These are phyloP conservation scores for Podotricha telesiphe DNA, from an alignment of 2,888 invertebrate species.

Conservation along the genomic window DNA sequence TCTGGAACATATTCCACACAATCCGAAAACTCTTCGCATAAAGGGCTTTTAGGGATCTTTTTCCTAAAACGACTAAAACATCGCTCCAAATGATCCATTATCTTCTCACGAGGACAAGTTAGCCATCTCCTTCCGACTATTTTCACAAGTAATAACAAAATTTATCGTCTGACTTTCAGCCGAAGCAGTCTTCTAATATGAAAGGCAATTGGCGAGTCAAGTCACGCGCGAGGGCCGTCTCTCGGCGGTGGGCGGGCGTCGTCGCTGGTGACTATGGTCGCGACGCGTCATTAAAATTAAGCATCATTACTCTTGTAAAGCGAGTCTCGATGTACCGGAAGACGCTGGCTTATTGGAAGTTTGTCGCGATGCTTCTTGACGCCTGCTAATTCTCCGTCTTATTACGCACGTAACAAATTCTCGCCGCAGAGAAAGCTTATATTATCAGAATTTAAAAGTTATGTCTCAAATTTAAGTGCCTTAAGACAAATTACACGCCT, in stretches of 20 bases:
- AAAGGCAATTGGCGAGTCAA: slow-evolving; percentile 66
- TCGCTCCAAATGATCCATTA: slow-evolving; percentile 82
- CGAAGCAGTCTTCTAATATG: slow-evolving; percentile 76
- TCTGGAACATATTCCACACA: slow-evolving; percentile 58
- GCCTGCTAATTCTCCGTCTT: slow-evolving; percentile 74
- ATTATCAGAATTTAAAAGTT: slow-evolving; percentile 31
- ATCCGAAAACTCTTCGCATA: slow-evolving; percentile 78
- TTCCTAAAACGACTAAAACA: slow-evolving; percentile 78
- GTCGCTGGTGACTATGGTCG: slow-evolving; percentile 61
- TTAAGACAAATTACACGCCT: slow-evolving; percentile 8
- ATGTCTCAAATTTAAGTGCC: background rate
- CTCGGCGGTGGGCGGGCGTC: slow-evolving; percentile 53
- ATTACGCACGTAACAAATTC: slow-evolving; percentile 74
- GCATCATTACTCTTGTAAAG: slow-evolving; percentile 82
- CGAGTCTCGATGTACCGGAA: slow-evolving; percentile 70
- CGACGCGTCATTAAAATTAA: slow-evolving; percentile 83
- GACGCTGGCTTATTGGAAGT: slow-evolving; percentile 75
- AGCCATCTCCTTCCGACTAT: slow-evolving; percentile 83
- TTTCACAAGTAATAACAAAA: slow-evolving; percentile 84
- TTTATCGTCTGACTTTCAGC: slow-evolving; percentile 82
- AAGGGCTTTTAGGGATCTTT: slow-evolving; percentile 78
- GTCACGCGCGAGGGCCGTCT: slow-evolving; percentile 61
- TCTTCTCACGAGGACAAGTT: slow-evolving; percentile 82
- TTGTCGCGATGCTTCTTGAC: slow-evolving; percentile 66
- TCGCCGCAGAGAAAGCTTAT: slow-evolving; percentile 48